Evolutionary conservation across 2,888 invertebrate genomes (phyloP), one percentile per base, ranked within the genome.

Genomic region (Rhagium mordax): DNA sequence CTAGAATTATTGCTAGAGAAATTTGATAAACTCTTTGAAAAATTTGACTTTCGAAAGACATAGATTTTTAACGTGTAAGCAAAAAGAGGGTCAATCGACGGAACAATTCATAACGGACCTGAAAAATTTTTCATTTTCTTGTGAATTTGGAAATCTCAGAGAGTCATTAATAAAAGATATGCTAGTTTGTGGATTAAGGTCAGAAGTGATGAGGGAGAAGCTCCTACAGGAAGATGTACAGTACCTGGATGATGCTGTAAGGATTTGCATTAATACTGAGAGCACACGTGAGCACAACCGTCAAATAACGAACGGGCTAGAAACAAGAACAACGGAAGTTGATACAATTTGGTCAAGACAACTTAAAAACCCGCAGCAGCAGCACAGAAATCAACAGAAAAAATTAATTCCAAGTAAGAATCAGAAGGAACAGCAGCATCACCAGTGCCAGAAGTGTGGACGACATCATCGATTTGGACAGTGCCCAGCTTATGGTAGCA

Each of bases 161-260:
- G n/a, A n/a, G n/a, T n/a, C 51, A n/a, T 53, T 74, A 33, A 15
- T 67, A 2, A 73, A 69, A 48, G 71, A 74, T 51, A 47, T 73
- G 5, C 29, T 75, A 18, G 64, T 71, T 1, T 75, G 71, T 69
- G 71, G 75, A 13, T 5, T 74, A 29, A 53, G 20, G n/a, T 70
- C 48, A 1, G 62, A 67, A 27, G 61, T 70, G 61, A 13, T 78
- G 5, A 70, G 75, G 24, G 70, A 78, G 61, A 61, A 74, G 16
- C 65, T 78, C 13, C 49, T 80, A 0, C 33, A 68, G 24, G 53
- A 71, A 24, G 24, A 55, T 24, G 2, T 21, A 6, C 10, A 21
- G 4, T 74, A 74, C 0, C 55, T 80, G 7, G 73, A 74, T 7
- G 75, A 74, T 47, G 75, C 76, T 16, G 49, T 80, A 15, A 71